Evolutionary conservation across 1,140 invertebrate species (phyloP), one percentile per base, ranked within the genome.

Genomic region (Contarinia nasturtii): DNA sequence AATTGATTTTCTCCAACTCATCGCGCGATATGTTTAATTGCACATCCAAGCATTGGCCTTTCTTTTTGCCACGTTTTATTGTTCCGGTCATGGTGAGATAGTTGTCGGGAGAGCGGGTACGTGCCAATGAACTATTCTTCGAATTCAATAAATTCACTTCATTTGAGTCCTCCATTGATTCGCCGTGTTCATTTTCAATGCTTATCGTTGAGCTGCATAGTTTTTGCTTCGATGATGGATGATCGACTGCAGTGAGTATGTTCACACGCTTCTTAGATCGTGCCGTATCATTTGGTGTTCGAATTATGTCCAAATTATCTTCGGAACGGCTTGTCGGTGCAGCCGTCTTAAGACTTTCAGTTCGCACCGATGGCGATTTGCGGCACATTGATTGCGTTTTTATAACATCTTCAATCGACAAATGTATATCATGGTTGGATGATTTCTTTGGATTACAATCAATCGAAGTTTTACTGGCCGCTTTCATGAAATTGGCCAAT

Each of bases 21-120:
- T 79, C 76, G 44, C 72, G 64, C 45, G 79, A 80, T 47, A 79
- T 76, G 53, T 80, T 76, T 1, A 82, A 65, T 59, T 77, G 75
- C 0, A 82, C 73, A 65, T 82, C 79, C 38, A 81, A 71, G 56
- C 72, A 76, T 54, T 81, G 78, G 0, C 79, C 79, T 52, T 77
- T 77, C 54, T 81, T 80, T 53, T 75, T 75, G 1, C 80, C 80
- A 40, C 77, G 64, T 54, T 79, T 80, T 5, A 82, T 79, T 14
- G 79, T 82, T 15, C 80, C 79, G 7, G 78, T 79, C 73, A 77
- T 75, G 10, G 74, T 76, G 21, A 77, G 58, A 55, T 74, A 74
- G 10, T 65, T 63, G 53, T 71, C 69, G 49, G 66, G 67, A 4
- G 57, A 59, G 46, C 55, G 51, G 3, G 27, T 65, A 20, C 67